Conservation (phyloP, 2,888 invertebrate species). For the Eucera pruinosa region DNA sequence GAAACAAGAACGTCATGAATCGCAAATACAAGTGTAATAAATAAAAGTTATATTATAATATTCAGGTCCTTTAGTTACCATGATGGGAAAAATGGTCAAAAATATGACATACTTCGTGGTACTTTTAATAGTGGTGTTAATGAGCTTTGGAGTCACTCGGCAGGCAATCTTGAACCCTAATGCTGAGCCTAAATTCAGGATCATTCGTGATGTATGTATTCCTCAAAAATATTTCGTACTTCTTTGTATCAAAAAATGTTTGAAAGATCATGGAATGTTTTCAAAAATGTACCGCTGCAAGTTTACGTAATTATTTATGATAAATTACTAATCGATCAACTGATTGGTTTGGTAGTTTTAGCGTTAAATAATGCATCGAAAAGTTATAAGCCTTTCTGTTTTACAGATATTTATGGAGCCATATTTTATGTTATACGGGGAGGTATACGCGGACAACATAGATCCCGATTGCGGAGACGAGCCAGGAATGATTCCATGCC, state of each 20-base stretch:
- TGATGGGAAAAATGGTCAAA: slow-evolving; percentile 99
- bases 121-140: slow-evolving; percentile 96
- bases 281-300: too few species aligned
- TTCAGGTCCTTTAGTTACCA: slow-evolving; percentile 97
- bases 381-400: too few species aligned
- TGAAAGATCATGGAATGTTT: too few species aligned
- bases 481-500: slow-evolving; percentile 89
- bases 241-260: too few species aligned
- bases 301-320: too few species aligned
- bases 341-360: too few species aligned
- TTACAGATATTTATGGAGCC: slow-evolving; percentile 91
- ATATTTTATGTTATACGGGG: slow-evolving; percentile 99
- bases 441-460: slow-evolving; percentile 98
- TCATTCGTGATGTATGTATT: slow-evolving; percentile 92
- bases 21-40: neutral
- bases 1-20: neutral
- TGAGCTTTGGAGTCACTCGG: slow-evolving; percentile 98
- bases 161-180: slow-evolving; percentile 97
- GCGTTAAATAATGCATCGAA: too few species aligned
- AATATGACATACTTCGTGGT: slow-evolving; percentile 99
- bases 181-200: slow-evolving; percentile 94
- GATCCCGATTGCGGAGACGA: slow-evolving; percentile 94
- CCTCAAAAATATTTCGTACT: slow-evolving; percentile 6
- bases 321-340: too few species aligned
- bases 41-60: neutral